Evolutionary conservation across 2,113 vertebrate species (phyloP), one percentile per base, ranked within the genome.

Genomic region (Jaculus jaculus): DNA sequence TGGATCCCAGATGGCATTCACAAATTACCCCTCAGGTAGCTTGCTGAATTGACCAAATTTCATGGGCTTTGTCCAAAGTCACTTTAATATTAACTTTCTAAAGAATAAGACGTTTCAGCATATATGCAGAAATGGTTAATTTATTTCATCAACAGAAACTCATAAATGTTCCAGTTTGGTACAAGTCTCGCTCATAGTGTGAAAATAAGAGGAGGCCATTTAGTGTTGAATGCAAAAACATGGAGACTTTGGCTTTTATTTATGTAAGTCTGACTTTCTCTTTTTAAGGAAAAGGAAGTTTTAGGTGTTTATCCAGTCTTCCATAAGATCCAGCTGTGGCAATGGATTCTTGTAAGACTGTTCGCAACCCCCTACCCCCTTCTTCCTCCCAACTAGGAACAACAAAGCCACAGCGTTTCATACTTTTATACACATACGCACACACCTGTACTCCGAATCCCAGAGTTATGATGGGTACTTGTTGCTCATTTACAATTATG

Each of bases 1-100:
- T 98, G 97, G 97, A 96, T 96, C 97, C 98, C 97, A 98, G 98
- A 98, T 97, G 98, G 96, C 88, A 96, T 32, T 95, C 95, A 96
- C 94, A 95, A 95, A 94, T 42, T 39, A 95, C 90, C 96, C 95
- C 72, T 96, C 87, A 93, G 96, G 96, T 97, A 86, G 92, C 96
- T 97, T 96, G 93, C 96, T 95, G 97, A 96, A 83, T 96, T 92
- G 66, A 72, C 91, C 39, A 73, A 95, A 93, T 95, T 96, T 97
- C 71, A 47, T 54, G 15, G 54, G 1, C 87, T 86, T 94, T 96
- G 80, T 60, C 58, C 94, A 84, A 95, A 97, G 88, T 24, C 11
- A 10, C 15, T 96, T 68, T 91, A 91, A 17, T 88, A 74, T 91
- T 84, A 81, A 89, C 26, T 94, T 95, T 92, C 77, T 85, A 63